Base-by-base conservation (phyloP, 2,888 invertebrate species). In the Oligia strigilis region DNA sequence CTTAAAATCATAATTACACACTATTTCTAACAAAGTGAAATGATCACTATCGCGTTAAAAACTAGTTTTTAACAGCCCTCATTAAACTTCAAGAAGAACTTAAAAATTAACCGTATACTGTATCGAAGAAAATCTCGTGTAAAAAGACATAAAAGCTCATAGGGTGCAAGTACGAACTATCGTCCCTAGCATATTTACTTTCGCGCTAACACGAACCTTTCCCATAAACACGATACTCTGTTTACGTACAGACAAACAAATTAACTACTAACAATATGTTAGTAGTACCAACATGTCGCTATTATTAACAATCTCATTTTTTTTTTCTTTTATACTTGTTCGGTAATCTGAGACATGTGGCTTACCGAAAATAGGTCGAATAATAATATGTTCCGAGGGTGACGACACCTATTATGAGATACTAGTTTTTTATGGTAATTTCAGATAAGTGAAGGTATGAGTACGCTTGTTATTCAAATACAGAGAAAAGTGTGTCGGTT, bases 321-420 rank as follows among this genome's bases (percentile, higher is more conserved):
- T 92, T 92, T 92, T 88, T 11, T 93, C 92, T 93, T 93, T 92
- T 92, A 91, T 92, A 91, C 80, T 92, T 90, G 92, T 92, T 92
- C 91, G 89, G 94, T 93, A 94, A 94, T 92, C 89, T 89, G 93
- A 94, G 93, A 94, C 95, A 95, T 95, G 94, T 95, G 95, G 94
- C 91, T 91, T 91, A 91, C 91, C 91, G 88, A 91, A 94, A 95
- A 93, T 95, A 94, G 95, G 95, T 94, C 95, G 86, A 89, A 89
- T 36, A 2, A 36, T 36, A 36, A 36, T 89, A 88, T 89, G 85
- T 82, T 90, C 89, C 81, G 90, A 90, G 91, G 94, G 95, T 93
- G 87, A 90, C 80, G 40, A 85, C 72, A 77, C 86, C 82, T 80
- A 79, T 85, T 87, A 75, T 75, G 83, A 83, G 80, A 76, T 81